Percentiles rank a stretch among this genome's conserved stretches.
Evolutionary conservation across 2,888 invertebrate species (phyloP).

Genomic region (Tribolium freemani): DNA sequence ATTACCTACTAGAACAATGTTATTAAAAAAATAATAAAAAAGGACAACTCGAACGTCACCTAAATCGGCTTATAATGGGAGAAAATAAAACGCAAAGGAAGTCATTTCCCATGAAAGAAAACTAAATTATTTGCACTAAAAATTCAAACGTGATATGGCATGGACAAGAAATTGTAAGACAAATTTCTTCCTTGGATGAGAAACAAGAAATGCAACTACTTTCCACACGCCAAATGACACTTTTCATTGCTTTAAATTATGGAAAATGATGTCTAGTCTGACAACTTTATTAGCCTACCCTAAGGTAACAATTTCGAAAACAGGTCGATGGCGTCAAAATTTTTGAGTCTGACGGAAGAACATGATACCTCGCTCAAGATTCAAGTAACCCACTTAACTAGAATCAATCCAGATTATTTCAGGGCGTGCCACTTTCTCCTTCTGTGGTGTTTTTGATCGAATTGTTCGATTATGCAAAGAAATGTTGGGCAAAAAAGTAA

Average conservation of each 20-base stretch:
- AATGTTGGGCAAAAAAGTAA: neutral
- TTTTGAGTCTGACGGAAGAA: neutral
- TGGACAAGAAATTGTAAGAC: neutral
- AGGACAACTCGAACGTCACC: neutral
- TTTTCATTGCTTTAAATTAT: neutral
- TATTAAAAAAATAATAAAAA: too few species aligned
- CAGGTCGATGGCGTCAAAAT: too few species aligned
- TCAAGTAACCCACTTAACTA: neutral
- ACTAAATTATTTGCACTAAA: neutral
- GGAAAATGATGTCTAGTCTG: neutral
- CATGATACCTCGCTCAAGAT: neutral
- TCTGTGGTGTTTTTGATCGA: constrained; percentile 4
- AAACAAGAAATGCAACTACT: neutral
- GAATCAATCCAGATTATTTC: constrained; percentile 4
- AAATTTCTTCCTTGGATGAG: neutral
- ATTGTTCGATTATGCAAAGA: constrained; percentile 3
- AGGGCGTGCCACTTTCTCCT: constrained; percentile 38
- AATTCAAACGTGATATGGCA: neutral
- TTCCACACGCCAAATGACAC: neutral
- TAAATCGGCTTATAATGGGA: neutral
- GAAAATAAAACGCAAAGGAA: neutral
- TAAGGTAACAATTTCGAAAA: neutral
- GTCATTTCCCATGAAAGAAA: neutral
- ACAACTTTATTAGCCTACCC: neutral
- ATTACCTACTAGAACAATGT: too few species aligned